phyloP scores from a whole-genome alignment of 2,113 vertebrate species.

The Lonchura striata region DNA sequence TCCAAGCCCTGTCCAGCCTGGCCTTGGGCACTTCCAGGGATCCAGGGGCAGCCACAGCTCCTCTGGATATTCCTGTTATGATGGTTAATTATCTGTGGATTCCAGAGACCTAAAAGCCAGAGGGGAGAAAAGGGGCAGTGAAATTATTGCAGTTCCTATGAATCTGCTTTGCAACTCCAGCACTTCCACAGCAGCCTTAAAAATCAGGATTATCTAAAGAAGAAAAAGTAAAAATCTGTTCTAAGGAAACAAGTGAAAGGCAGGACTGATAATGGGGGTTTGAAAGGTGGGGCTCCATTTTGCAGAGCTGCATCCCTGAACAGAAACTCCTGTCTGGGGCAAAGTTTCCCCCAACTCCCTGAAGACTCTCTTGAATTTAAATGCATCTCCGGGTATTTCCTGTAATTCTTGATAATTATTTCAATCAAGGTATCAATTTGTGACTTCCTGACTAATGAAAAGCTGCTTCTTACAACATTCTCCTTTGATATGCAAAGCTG shows the following conservation, averaged over 20 bases:
- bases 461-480: background rate
- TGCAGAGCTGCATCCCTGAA: background rate
- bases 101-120: background rate
- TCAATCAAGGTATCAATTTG: conserved; percentile 60
- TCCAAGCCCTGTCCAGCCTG: fast-evolving
- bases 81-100: background rate
- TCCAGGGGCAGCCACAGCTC: background rate
- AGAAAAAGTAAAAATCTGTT: background rate
- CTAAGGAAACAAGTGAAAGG: background rate
- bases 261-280: background rate
- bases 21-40: background rate
- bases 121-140: background rate
- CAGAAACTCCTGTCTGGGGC: background rate
- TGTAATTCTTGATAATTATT: conserved; percentile 62
- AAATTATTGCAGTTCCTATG: fast-evolving
- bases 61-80: background rate
- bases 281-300: background rate
- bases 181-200: background rate
- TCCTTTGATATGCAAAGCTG: conserved; percentile 46
- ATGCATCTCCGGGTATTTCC: conserved; percentile 37
- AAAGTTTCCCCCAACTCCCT: background rate
- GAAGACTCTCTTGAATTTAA: conserved; percentile 16
- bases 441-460: conserved; percentile 58
- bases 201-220: background rate
- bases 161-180: background rate